Evolutionary conservation across 2,888 invertebrate genomes (phyloP).

Genomic region (Plebejus melissa): DNA sequence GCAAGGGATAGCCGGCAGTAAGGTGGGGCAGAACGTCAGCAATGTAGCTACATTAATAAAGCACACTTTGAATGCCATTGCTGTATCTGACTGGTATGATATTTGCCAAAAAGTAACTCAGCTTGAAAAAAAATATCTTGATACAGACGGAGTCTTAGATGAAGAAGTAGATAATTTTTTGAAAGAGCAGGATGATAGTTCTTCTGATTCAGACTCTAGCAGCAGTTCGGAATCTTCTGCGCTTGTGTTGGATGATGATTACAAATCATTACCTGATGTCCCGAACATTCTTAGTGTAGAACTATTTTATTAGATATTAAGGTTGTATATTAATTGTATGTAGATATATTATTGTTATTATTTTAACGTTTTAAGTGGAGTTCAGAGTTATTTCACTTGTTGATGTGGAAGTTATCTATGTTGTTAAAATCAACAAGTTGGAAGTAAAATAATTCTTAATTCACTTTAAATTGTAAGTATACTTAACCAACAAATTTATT

Average conservation of each 20-base stretch:
- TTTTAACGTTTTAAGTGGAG: background rate
- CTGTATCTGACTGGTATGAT: background rate
- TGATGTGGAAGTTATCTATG: background rate
- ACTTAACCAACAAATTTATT: too few relatives aligned
- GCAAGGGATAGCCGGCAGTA: background rate
- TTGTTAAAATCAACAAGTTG: too few relatives aligned
- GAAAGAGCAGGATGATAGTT: background rate
- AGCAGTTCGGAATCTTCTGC: background rate
- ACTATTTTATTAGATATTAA: constrained; percentile 4
- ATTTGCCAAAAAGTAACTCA: background rate
- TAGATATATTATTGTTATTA: background rate
- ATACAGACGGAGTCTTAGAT: background rate
- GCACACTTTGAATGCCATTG: background rate
- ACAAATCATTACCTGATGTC: constrained; percentile 1
- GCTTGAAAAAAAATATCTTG: constrained; percentile 7
- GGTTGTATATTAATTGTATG: background rate
- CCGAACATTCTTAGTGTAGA: constrained; percentile 4
- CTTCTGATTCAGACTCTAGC: background rate
- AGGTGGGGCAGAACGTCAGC: background rate
- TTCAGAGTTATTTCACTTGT: background rate
- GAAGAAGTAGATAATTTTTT: background rate
- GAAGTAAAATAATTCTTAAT: too few relatives aligned
- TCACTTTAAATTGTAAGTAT: background rate
- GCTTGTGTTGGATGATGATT: background rate
- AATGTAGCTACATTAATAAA: background rate